Evolutionary conservation across 2,888 invertebrate genomes (phyloP).

Genomic region (Drosophila multiciliata): DNA sequence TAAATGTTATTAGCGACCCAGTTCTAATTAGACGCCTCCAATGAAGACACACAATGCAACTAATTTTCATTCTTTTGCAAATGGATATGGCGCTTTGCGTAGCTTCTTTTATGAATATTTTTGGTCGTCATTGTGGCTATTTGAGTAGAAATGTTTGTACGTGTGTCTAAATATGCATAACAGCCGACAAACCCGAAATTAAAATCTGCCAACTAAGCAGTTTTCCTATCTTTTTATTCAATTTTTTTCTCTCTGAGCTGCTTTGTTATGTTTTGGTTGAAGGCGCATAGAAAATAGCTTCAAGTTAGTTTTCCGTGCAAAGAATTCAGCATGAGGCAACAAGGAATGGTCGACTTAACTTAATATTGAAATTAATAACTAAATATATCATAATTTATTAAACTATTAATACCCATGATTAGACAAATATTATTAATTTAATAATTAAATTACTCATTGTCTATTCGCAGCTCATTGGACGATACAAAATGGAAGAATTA

Average conservation of each 20-base stretch:
- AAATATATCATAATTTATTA: neutral
- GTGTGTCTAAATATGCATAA: neutral
- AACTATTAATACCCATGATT: neutral
- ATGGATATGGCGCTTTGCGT: neutral
- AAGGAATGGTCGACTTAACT: neutral
- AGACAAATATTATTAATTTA: neutral
- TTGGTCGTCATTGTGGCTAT: neutral
- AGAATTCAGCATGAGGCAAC: neutral
- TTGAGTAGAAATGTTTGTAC: neutral
- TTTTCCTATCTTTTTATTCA: neutral
- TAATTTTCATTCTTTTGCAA: neutral
- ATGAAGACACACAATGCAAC: too few relatives aligned
- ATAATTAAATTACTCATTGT: neutral
- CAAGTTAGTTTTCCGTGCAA: neutral
- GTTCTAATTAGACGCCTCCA: too few relatives aligned
- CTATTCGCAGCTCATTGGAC: conserved; percentile 51
- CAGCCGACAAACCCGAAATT: neutral
- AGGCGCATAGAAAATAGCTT: neutral
- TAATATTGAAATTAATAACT: neutral
- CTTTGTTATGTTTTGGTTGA: neutral
- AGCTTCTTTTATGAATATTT: neutral
- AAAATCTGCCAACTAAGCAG: neutral
- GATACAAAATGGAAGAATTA: conserved; percentile 50
- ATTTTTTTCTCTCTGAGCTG: neutral
- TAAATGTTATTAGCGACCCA: too few relatives aligned